Base-by-base conservation (phyloP, 2,113 vertebrate genomes). In the Dicerorhinus sumatrensis region DNA sequence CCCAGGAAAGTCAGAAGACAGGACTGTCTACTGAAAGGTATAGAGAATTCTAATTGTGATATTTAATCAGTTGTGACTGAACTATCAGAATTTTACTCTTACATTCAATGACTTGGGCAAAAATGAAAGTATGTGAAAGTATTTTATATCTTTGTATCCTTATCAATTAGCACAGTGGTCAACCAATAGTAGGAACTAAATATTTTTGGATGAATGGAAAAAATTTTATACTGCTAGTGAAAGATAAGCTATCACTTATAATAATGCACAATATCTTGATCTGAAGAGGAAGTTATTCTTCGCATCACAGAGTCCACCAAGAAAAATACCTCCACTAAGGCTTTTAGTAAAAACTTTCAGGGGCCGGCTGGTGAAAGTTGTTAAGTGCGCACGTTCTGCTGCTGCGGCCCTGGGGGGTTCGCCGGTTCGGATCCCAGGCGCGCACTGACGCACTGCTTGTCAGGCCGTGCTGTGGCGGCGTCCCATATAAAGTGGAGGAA, bases 51-150 rank as follows among this genome's bases (percentile, higher is more conserved):
- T 73, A 93, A 86, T 58, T 70, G 46, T 60, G 33, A 23, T 63
- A 84, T 92, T 88, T 94, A 70, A 89, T 84, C 48, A 92, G 14
- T 70, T 94, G n/a, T 94, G 77, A 97, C 70, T 91, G 20, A 85
- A 92, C 16, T 72, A 48, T 75, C 11, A 77, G 20, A 94, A 94
- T 97, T 95, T 95, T 89, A 89, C 60, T 92, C 58, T 76, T 82
- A 67, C 48, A 79, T 58, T 77, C 70, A 63, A 72, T 85, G 39
- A 89, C 82, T 89, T 92, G 51, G 48, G 75, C 36, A 93, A 80
- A 87, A 76, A 85, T 67, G 18, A 89, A 88, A 90, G 62, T 63
- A 75, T 92, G 48, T 56, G 63, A 81, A 95, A 63, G 92, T 84
- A 54, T 80, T 90, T 96, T 67, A 3, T 76, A 62, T 89, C 51